A percentile compares a stretch with the other conserved stretches of the same genome.
phyloP scores from a whole-genome alignment of 2,113 vertebrate genomes.

The Dermatemys mawii region DNA sequence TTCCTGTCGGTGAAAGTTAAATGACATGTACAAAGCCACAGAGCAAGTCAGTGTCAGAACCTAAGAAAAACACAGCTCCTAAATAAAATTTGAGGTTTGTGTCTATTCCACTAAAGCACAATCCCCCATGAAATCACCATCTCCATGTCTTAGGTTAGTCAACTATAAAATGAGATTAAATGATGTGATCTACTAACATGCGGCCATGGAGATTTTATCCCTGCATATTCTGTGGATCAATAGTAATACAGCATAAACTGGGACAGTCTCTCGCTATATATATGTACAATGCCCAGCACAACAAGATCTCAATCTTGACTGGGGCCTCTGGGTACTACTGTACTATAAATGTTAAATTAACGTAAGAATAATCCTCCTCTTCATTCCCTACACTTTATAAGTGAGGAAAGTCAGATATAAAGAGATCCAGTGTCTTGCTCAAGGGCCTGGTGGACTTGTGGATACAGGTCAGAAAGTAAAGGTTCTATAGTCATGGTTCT shows the following conservation, averaged over 20 bases:
- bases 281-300: neutral
- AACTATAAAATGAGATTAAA: neutral
- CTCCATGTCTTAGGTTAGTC: neutral
- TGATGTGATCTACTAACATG: neutral
- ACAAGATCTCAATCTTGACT: neutral
- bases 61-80: neutral
- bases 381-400: neutral
- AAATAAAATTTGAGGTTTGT: neutral
- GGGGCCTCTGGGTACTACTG: neutral
- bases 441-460: fast-evolving
- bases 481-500: neutral
- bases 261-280: no score
- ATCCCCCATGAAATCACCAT: fast-evolving
- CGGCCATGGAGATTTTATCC: neutral
- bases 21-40: neutral
- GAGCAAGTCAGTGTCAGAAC: neutral
- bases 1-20: neutral
- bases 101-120: neutral
- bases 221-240: neutral
- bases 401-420: neutral
- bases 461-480: neutral
- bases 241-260: neutral
- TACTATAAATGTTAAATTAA: neutral
- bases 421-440: neutral
- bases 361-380: neutral